These are phyloP conservation scores for Polia nebulosa DNA, from an alignment of 2,888 invertebrate species.

Conservation along the genomic window DNA sequence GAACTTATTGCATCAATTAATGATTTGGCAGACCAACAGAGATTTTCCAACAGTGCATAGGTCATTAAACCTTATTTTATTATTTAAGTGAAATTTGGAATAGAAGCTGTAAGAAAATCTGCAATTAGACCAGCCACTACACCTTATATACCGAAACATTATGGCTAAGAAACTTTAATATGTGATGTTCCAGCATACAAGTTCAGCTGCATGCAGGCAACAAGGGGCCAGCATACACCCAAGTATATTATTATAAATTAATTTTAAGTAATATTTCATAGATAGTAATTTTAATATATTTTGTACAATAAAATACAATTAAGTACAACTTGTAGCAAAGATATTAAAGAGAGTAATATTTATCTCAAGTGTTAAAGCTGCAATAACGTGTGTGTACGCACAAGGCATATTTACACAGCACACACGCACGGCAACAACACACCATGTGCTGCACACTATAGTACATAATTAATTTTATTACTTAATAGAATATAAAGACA, in stretches of 20 bases:
- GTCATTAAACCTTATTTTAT: conserved; percentile 87
- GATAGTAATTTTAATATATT: conserved; percentile 92
- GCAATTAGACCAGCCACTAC: conserved; percentile 91
- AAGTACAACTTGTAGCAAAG: conserved; percentile 94
- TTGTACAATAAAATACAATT: conserved; percentile 93
- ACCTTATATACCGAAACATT: conserved; percentile 90
- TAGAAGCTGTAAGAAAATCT: conserved; percentile 91
- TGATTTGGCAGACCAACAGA: conserved; percentile 91
- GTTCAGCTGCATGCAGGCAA: conserved; percentile 90
- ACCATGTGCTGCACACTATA: conserved; percentile 89
- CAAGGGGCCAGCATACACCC: conserved; percentile 89
- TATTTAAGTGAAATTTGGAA: conserved; percentile 90
- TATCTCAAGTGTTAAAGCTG: conserved; percentile 91
- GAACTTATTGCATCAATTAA: conserved; percentile 89
- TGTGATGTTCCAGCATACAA: conserved; percentile 90
- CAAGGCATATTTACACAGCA: conserved; percentile 91
- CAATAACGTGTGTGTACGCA: conserved; percentile 90
- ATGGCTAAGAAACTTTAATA: conserved; percentile 88
- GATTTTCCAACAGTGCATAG: conserved; percentile 91
- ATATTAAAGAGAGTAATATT: conserved; percentile 92
- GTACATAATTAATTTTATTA: conserved; percentile 89
- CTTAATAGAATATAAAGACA: conserved; percentile 91
- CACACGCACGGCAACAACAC: conserved; percentile 89
- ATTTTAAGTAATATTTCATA: conserved; percentile 90
- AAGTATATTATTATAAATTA: conserved; percentile 86